A percentile compares a stretch with the other conserved stretches of the same genome.
Conservation (phyloP, 2,113 vertebrate species). For the Perca fluviatilis region DNA sequence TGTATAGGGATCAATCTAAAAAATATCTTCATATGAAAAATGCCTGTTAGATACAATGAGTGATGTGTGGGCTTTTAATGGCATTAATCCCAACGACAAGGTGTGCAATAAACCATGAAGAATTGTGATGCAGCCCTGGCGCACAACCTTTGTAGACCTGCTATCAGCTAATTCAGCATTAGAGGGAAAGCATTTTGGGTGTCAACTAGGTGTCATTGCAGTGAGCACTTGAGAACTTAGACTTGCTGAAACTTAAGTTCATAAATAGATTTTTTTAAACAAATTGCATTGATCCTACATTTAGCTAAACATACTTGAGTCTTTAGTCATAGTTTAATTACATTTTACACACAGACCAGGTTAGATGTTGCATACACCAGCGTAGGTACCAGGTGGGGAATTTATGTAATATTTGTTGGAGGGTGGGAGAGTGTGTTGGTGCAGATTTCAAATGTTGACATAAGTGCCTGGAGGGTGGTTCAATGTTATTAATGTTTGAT, state of each 20-base stretch:
- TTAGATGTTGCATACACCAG: neutral
- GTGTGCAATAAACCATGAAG: conserved; percentile 25
- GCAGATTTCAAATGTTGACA: conserved; percentile 12
- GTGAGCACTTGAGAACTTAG: neutral
- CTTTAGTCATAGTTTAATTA: conserved; percentile 8
- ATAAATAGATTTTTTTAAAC: neutral
- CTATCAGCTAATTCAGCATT: neutral
- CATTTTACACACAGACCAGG: neutral
- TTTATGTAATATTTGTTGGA: conserved; percentile 55
- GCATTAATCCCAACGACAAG: neutral
- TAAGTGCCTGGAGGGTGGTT: conserved; percentile 15
- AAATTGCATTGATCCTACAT: neutral
- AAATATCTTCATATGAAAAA: neutral
- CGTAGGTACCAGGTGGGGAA: neutral
- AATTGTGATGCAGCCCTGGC: conserved; percentile 10
- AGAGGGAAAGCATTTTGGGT: conserved; percentile 1
- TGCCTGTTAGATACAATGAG: neutral
- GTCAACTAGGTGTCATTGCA: neutral
- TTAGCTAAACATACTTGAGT: neutral
- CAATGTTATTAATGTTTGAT: conserved; percentile 37
- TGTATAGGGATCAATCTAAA: neutral
- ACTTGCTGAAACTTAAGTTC: neutral
- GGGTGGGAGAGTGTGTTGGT: neutral
- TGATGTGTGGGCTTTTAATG: neutral
- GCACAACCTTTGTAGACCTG: conserved; percentile 31